These are phyloP conservation scores for Lerista edwardsae DNA, from an alignment of 2,797 vertebrate species.

Conservation along the genomic window DNA sequence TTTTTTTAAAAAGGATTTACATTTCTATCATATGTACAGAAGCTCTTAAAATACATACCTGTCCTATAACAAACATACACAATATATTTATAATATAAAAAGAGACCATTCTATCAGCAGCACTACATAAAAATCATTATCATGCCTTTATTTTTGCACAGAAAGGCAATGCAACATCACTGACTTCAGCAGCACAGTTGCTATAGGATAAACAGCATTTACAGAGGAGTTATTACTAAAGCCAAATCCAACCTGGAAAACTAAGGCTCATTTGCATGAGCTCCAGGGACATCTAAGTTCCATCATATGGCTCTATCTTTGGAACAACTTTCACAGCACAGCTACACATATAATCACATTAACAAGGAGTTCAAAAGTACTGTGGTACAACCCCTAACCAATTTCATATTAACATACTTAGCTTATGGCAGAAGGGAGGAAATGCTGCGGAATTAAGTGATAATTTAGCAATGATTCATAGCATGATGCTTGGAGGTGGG, in stretches of 20 bases:
- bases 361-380: not conserved
- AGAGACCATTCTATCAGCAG: not conserved
- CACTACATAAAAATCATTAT: not conserved
- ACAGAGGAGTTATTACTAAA: conserved; percentile 15
- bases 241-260: not conserved
- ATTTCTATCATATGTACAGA: not conserved
- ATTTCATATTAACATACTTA: not conserved
- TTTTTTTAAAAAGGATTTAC: not conserved
- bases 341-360: not conserved
- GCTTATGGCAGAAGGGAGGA: not conserved
- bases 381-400: not conserved
- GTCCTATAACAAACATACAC: not conserved
- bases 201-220: conserved; percentile 8
- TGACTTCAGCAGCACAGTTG: not conserved
- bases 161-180: not conserved
- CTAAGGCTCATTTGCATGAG: conserved; percentile 18
- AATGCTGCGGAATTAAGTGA: not conserved
- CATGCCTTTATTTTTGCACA: not conserved
- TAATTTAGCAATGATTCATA: not conserved
- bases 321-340: conserved; percentile 9
- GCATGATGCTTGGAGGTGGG: not conserved
- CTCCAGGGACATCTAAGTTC: not conserved
- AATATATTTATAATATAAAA: not conserved
- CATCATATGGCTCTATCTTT: not conserved
- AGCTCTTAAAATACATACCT: not conserved